Conservation (phyloP, 1,140 invertebrate genomes). For the Oryzaephilus surinamensis region DNA sequence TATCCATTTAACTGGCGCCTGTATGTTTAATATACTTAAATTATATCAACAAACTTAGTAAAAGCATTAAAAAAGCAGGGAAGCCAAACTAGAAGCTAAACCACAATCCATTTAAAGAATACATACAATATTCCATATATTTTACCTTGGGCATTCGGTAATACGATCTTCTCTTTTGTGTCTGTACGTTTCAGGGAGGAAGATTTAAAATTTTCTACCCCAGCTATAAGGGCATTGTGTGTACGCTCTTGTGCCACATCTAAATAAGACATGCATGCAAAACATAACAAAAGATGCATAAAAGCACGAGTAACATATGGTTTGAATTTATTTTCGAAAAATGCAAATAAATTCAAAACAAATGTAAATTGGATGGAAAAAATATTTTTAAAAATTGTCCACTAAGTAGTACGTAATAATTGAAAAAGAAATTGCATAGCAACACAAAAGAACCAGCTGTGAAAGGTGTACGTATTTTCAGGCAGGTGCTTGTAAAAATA, state of each 20-base stretch:
- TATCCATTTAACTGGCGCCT: too few relatives aligned
- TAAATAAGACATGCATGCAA: slow-evolving; percentile 33
- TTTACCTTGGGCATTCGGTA: slow-evolving; percentile 71
- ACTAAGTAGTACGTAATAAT: too few relatives aligned
- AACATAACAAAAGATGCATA: slow-evolving; percentile 2
- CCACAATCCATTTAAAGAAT: background rate
- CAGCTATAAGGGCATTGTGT: slow-evolving; percentile 61
- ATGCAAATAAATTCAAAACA: too few relatives aligned
- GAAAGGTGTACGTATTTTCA: too few relatives aligned
- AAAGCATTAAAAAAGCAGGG: background rate
- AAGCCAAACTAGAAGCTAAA: slow-evolving; percentile 1
- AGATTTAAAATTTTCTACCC: slow-evolving; percentile 59
- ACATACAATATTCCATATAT: slow-evolving; percentile 5
- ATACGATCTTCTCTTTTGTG: slow-evolving; percentile 67
- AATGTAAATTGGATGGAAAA: too few relatives aligned
- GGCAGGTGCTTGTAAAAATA: too few relatives aligned
- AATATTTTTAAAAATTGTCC: too few relatives aligned
- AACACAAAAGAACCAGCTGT: too few relatives aligned
- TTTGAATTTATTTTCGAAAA: slow-evolving; percentile 4
- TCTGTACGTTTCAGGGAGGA: slow-evolving; percentile 61
- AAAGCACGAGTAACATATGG: slow-evolving; percentile 1
- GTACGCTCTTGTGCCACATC: slow-evolving; percentile 66
- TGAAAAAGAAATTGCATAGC: too few relatives aligned
- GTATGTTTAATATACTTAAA: too few relatives aligned
- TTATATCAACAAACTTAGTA: background rate